phyloP scores from a whole-genome alignment of 2,797 vertebrate species.

The Chloroceryle amazona region DNA sequence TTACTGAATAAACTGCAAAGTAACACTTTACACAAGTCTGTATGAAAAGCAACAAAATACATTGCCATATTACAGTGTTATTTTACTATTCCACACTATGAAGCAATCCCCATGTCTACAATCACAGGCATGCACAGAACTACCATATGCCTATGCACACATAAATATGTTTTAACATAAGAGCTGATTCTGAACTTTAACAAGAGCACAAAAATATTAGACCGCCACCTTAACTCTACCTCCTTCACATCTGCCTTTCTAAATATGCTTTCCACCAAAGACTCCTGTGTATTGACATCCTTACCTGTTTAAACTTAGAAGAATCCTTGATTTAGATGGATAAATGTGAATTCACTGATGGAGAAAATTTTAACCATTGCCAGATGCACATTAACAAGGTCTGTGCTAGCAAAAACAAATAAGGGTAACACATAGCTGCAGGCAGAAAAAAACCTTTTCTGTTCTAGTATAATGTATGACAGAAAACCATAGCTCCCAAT shows the following conservation, averaged over 20 bases:
- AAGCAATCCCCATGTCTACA: background rate
- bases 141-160: background rate
- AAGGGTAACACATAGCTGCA: conserved; percentile 23
- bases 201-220: background rate
- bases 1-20: background rate
- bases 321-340: background rate
- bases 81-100: background rate
- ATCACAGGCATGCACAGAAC: background rate
- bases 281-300: background rate
- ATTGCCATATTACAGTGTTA: background rate
- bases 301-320: conserved; percentile 9
- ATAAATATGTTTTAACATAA: background rate
- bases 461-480: background rate
- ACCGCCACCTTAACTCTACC: background rate
- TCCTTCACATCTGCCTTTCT: background rate
- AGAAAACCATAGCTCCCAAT: conserved; percentile 9
- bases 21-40: background rate
- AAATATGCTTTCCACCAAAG: background rate
- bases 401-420: background rate
- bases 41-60: background rate
- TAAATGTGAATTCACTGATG: background rate
- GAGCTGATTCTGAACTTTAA: background rate
- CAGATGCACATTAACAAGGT: background rate
- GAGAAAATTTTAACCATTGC: conserved; percentile 40
- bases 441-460: conserved; percentile 5